Conservation (phyloP, 2,797 vertebrate genomes). For the Taeniopygia guttata region DNA sequence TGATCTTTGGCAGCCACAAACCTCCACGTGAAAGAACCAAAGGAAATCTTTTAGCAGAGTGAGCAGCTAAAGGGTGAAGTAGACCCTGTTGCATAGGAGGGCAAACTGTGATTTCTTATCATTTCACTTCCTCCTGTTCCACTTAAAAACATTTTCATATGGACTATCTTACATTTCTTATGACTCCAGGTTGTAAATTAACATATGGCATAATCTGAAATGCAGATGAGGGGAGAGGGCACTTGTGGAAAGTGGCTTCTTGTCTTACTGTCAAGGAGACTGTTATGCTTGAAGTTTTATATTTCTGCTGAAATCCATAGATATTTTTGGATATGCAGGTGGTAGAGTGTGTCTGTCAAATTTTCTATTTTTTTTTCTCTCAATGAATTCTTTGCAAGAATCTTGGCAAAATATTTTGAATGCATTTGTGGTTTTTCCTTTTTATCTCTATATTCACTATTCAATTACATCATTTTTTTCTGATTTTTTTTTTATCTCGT, state of each 20-base stretch:
- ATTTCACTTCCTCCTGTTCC: not conserved
- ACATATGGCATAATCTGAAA: conserved; percentile 27
- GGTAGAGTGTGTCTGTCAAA: conserved; percentile 13
- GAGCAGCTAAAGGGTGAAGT: not conserved
- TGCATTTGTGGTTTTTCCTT: fast-evolving
- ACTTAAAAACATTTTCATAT: not conserved
- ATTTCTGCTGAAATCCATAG: conserved; percentile 33
- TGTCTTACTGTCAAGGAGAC: conserved; percentile 60
- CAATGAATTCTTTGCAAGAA: conserved; percentile 5
- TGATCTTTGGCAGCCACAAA: not conserved
- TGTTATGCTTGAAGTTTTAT: conserved; percentile 33
- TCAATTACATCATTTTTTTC: not conserved
- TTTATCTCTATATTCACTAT: not conserved
- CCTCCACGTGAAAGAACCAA: not conserved
- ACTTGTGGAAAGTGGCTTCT: conserved; percentile 61
- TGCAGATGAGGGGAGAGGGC: conserved; percentile 57
- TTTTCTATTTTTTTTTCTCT: not conserved
- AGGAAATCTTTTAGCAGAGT: not conserved
- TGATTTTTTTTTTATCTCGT: not conserved
- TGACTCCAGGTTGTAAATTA: conserved; percentile 40
- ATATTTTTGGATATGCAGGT: conserved; percentile 63
- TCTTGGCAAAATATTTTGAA: conserved; percentile 4
- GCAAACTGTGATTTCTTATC: not conserved
- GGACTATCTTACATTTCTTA: not conserved
- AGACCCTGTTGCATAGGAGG: not conserved